Percentiles rank a stretch among this genome's conserved stretches.
Evolutionary conservation across 2,113 vertebrate species (phyloP).

Genomic region (Rallus limicola): DNA sequence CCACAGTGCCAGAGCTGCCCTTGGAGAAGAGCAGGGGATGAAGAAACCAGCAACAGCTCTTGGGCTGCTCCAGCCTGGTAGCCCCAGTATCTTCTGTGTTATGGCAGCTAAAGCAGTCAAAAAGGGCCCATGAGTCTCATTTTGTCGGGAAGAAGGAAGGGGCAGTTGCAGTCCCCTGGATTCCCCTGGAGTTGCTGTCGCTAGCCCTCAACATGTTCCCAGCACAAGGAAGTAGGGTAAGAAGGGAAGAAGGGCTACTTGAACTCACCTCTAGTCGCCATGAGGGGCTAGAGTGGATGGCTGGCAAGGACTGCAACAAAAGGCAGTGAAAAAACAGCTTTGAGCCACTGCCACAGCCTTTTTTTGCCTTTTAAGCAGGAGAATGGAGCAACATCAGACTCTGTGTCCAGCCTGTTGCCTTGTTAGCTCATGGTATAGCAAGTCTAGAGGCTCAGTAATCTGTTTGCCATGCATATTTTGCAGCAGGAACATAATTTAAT

Average conservation of each 20-base stretch:
- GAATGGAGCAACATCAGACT: neutral
- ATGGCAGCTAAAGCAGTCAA: neutral
- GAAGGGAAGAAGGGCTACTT: neutral
- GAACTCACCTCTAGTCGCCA: neutral
- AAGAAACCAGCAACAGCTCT: rapidly evolving
- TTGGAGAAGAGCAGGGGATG: neutral
- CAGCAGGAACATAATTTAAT: conserved; percentile 60
- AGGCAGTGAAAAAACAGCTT: neutral
- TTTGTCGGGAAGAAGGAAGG: neutral
- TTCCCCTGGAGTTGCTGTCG: rapidly evolving
- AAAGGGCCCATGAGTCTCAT: neutral
- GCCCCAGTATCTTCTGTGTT: neutral
- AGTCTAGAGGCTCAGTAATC: neutral
- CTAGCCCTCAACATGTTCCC: neutral
- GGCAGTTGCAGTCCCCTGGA: neutral
- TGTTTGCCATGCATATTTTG: conserved; percentile 17
- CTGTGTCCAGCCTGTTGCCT: neutral
- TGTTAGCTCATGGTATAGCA: neutral
- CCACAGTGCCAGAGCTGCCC: neutral
- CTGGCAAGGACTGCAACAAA: neutral
- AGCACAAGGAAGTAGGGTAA: rapidly evolving
- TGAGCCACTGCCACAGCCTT: neutral
- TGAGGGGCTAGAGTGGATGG: neutral
- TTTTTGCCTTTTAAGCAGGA: neutral
- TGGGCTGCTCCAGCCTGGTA: neutral